Evolutionary conservation across 1,140 invertebrate genomes (phyloP).

Genomic region (Zaprionus davidi): DNA sequence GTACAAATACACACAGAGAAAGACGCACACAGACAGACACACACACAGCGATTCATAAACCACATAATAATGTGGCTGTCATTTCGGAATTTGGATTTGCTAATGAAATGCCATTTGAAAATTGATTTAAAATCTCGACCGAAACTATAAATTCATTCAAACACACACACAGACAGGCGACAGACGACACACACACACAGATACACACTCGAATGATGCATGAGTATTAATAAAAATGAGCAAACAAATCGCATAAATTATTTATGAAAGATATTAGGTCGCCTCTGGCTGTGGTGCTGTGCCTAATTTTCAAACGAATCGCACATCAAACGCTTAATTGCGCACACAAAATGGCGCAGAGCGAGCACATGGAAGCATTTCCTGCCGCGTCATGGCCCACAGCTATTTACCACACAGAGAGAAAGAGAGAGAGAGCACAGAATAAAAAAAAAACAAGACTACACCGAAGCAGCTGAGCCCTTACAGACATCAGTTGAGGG

Average conservation of each 20-base stretch:
- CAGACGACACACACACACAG: background rate
- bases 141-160: conserved; percentile 45
- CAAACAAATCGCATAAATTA: conserved; percentile 56
- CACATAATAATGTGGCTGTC: conserved; percentile 35
- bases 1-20: background rate
- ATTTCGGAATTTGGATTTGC: conserved; percentile 36
- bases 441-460: background rate
- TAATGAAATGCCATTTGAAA: conserved; percentile 53
- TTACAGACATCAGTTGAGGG: background rate
- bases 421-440: background rate
- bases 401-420: conserved; percentile 32
- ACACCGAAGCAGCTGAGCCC: conserved; percentile 21
- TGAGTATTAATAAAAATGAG: conserved; percentile 46
- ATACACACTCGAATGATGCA: conserved; percentile 19
- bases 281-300: conserved; percentile 19
- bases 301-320: conserved; percentile 49
- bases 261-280: conserved; percentile 43
- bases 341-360: conserved; percentile 48
- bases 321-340: conserved; percentile 57
- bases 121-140: conserved; percentile 45
- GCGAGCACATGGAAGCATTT: conserved; percentile 40
- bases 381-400: conserved; percentile 30
- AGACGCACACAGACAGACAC: background rate
- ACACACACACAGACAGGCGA: background rate
- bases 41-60: conserved; percentile 4